phyloP scores from a whole-genome alignment of 2,797 vertebrate species.

The Hydrocynus forskahlii region DNA sequence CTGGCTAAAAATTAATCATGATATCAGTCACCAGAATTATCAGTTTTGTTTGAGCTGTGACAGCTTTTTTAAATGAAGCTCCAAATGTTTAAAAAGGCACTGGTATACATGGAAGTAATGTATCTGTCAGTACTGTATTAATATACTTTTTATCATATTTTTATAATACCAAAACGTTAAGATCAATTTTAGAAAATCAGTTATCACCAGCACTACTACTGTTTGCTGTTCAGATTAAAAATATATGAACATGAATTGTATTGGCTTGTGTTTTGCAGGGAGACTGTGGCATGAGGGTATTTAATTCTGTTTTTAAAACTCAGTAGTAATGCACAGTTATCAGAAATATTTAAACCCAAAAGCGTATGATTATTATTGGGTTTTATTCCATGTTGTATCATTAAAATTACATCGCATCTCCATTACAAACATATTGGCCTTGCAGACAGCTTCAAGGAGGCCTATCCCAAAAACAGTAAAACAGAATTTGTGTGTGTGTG shows the following conservation, averaged over 20 bases:
- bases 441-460: constrained; percentile 9
- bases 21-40: neutral
- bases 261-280: no score
- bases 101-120: no score
- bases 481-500: constrained; percentile 25
- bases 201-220: neutral
- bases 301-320: no score
- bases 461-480: constrained; percentile 40
- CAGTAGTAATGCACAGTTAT: neutral
- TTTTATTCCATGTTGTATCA: neutral
- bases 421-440: neutral
- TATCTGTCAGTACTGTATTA: no score
- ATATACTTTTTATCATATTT: no score
- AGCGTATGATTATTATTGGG: neutral
- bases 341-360: neutral
- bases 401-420: neutral
- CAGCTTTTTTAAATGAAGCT: no score
- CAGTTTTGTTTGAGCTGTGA: no score
- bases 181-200: no score
- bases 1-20: neutral
- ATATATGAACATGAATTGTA: neutral
- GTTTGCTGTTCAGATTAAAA: neutral
- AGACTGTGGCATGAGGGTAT: no score
- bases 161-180: no score
- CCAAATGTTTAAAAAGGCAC: no score